Base-by-base conservation (phyloP, 2,888 invertebrate species). In the Chesias legatella region DNA sequence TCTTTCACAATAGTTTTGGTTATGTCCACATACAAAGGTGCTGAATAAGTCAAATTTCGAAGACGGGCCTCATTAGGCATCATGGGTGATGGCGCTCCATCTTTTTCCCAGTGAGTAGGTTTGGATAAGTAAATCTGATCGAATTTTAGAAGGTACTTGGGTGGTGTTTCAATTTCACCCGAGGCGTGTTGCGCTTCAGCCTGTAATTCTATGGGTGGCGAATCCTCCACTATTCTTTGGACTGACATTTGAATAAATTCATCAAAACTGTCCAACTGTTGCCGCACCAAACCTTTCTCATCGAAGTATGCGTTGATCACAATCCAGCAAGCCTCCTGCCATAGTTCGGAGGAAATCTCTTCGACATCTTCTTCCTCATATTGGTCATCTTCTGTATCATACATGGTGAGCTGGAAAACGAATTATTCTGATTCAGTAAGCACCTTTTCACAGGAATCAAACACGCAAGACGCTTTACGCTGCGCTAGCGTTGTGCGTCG, bases 261-360 rank as follows among this genome's bases (percentile, higher is more conserved):
- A 90, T 99, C 99, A 72, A 99, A 99, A 67, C 98, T 99, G 78
- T 99, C 99, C 58, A 99, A 89, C 75, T 99, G 99, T 76, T 99
- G 99, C 33, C 99, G 92, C 27, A 99, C 99, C 53, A 99, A 91
- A 78, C 99, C 99, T 83, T 99, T 99, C 78, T 99, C 99, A 74
- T 99, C 99, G 73, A 99, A 99, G 82, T 99, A 99, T 0, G 99
- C 98, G 74, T 98, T 98, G 71, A 99, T 99, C 47, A 99, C 99
- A 70, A 99, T 98, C 99, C 99, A 99, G 70, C 99, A 99, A 28
- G 99, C 99, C 90, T 99, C 99, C 82, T 99, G 99, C 99, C 99
- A 99, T 53, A 99, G 89, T 74, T 99, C 99, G 4, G 98, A 94
- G 21, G 98, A 97, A 66, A 99, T 98, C 86, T 99, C 99, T 78